phyloP scores from a whole-genome alignment of 1,140 invertebrate genomes.

The Trichogramma pretiosum region DNA sequence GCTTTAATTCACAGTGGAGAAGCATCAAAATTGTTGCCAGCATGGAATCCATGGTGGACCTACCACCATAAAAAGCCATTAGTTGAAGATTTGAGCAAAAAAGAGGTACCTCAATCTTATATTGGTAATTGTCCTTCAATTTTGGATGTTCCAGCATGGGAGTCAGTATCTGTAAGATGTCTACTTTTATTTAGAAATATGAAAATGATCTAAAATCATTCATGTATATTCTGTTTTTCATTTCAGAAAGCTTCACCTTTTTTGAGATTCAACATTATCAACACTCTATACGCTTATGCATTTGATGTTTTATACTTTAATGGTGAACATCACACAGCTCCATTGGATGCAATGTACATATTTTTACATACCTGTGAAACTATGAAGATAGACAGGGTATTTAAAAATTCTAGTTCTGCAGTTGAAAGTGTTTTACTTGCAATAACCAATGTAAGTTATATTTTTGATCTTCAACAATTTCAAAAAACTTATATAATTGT shows the following conservation, averaged over 20 bases:
- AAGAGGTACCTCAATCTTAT: slow-evolving; percentile 21
- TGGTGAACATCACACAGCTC: slow-evolving; percentile 56
- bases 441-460: slow-evolving; percentile 45
- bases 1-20: slow-evolving; percentile 53
- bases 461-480: background rate
- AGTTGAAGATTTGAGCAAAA: slow-evolving; percentile 41
- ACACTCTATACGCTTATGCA: slow-evolving; percentile 59
- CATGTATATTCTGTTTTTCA: too few relatives aligned
- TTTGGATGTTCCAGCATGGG: slow-evolving; percentile 7
- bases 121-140: slow-evolving; percentile 11
- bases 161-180: slow-evolving; percentile 13
- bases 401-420: slow-evolving; percentile 50
- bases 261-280: slow-evolving; percentile 60
- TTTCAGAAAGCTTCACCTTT: slow-evolving; percentile 55
- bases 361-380: slow-evolving; percentile 54
- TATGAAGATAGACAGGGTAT: slow-evolving; percentile 53
- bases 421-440: slow-evolving; percentile 53
- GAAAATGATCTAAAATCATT: too few relatives aligned
- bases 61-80: slow-evolving; percentile 41
- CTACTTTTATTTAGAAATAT: background rate
- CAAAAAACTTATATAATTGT: slow-evolving; percentile 10
- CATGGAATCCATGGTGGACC: slow-evolving; percentile 67
- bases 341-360: slow-evolving; percentile 48
- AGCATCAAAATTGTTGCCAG: slow-evolving; percentile 53
- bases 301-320: slow-evolving; percentile 59